Percentiles rank a stretch among this genome's conserved stretches.
Conservation (phyloP, 2,888 invertebrate species). For the Spialia ferax region DNA sequence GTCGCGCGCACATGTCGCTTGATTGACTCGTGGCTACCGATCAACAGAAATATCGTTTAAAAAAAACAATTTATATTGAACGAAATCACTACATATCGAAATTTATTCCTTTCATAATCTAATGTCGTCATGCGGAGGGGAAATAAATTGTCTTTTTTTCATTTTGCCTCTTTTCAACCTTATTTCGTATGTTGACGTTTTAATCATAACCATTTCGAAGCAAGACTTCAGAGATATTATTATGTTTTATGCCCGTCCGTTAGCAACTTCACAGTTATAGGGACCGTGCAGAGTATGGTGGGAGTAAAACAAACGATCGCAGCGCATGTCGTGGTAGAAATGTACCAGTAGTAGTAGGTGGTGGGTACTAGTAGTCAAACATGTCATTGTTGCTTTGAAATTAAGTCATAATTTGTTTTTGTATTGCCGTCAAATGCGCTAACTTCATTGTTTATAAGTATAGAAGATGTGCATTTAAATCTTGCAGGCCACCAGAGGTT, state of each 20-base stretch:
- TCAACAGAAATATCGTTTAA: conserved; percentile 61
- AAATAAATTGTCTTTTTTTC: conserved; percentile 23
- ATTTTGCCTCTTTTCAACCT: conserved; percentile 7
- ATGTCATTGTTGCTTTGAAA: too few species aligned
- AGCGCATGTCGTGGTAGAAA: too few species aligned
- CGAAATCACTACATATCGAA: conserved; percentile 40
- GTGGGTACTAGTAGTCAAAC: too few species aligned
- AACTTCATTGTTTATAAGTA: too few species aligned
- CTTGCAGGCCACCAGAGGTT: too few species aligned
- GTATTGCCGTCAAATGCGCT: too few species aligned
- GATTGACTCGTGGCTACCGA: conserved; percentile 69
- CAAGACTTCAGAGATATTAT: too few species aligned
- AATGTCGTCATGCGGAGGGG: conserved; percentile 3
- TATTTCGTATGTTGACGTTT: not conserved
- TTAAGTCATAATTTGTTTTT: too few species aligned
- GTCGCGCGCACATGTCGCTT: conserved; percentile 70
- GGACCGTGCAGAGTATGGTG: too few species aligned
- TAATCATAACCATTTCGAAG: not conserved
- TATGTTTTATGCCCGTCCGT: not conserved
- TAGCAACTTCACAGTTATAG: not conserved
- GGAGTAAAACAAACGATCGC: too few species aligned
- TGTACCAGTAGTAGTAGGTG: too few species aligned
- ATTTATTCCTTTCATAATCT: conserved; percentile 26
- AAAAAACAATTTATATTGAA: conserved; percentile 43
- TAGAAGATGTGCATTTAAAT: too few species aligned